Evolutionary conservation across 92 coral and sea anemone genomes (phyloP).

Genomic region (Epizoanthus scotinus): DNA sequence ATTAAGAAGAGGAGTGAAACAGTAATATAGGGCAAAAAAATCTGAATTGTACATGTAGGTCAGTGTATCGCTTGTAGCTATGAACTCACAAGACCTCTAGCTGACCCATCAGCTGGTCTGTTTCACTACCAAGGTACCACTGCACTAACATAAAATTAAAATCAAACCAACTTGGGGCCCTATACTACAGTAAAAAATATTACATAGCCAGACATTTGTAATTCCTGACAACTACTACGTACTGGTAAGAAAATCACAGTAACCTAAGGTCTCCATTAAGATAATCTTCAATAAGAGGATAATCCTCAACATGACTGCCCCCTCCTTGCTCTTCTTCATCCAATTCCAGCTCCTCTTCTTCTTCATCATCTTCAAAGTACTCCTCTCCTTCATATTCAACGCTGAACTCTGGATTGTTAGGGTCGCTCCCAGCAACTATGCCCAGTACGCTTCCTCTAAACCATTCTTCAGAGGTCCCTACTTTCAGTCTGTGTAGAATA

Average conservation of each 20-base stretch:
- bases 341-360: background rate
- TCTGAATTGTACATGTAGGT: constrained; percentile 15
- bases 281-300: background rate
- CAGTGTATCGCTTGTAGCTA: constrained; percentile 25
- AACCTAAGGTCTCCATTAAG: background rate
- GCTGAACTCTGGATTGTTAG: background rate
- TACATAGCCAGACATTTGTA: constrained; percentile 4
- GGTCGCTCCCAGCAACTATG: background rate
- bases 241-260: background rate
- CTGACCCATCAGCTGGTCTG: constrained; percentile 26
- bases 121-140: constrained; percentile 7
- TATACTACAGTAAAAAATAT: constrained; percentile 15
- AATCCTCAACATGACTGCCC: background rate
- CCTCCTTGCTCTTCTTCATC: background rate
- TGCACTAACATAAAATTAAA: constrained; percentile 10
- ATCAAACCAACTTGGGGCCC: constrained; percentile 24
- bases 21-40: constrained; percentile 28
- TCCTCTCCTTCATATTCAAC: background rate
- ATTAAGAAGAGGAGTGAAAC: constrained; percentile 24
- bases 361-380: background rate
- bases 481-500: background rate
- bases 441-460: constrained; percentile 16
- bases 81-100: constrained; percentile 22
- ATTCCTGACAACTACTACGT: constrained; percentile 17
- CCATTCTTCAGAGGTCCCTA: constrained; percentile 9